Conservation (phyloP, 2,113 vertebrate species). For the Stomatorhinus ivindoensis region DNA sequence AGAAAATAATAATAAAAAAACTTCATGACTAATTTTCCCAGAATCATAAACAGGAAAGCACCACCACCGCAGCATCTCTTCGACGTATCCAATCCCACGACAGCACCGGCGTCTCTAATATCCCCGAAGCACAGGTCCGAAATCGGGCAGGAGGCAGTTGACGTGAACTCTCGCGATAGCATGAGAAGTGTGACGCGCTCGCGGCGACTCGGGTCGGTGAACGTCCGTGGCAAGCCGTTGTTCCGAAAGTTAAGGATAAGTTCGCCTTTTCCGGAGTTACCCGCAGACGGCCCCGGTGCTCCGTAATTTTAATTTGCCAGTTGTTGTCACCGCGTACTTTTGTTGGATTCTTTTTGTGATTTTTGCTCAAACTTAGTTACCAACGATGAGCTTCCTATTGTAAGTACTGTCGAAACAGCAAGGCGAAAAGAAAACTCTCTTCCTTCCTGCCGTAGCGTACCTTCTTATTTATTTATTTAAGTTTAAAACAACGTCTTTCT, state of each 20-base stretch:
- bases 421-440: neutral
- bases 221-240: neutral
- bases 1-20: neutral
- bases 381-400: conserved; percentile 70
- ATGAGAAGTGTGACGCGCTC: neutral
- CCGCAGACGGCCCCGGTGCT: neutral
- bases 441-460: neutral
- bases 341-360: neutral
- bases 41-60: neutral
- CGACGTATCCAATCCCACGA: neutral
- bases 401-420: conserved; percentile 45
- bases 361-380: conserved; percentile 21
- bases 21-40: neutral
- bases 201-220: neutral
- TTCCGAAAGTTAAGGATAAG: neutral
- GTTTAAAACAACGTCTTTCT: neutral
- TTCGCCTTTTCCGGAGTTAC: neutral
- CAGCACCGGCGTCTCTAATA: too few species aligned
- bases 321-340: neutral
- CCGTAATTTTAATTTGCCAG: neutral
- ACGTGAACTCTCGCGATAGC: conserved; percentile 13
- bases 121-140: neutral
- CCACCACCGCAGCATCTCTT: neutral
- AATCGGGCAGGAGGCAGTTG: neutral
- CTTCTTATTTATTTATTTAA: neutral